Percentiles rank a stretch among this genome's conserved stretches.
Evolutionary conservation across 2,113 vertebrate genomes (phyloP).

Genomic region (Opisthocomus hoazin): DNA sequence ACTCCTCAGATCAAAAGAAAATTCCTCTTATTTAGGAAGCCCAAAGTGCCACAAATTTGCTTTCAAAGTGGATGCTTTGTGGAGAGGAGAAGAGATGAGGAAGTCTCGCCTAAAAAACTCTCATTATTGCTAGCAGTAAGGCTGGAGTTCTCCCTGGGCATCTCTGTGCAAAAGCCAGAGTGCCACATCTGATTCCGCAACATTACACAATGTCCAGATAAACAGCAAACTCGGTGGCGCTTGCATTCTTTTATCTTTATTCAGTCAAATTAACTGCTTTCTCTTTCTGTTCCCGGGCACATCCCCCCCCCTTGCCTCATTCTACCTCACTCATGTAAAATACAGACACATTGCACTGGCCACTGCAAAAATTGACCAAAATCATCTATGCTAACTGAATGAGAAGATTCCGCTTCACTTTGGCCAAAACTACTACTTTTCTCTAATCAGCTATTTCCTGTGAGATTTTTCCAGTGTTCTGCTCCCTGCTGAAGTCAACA

Average conservation of each 20-base stretch:
- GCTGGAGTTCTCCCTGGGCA: constrained; percentile 20
- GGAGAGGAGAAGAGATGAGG: neutral
- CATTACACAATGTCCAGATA: constrained; percentile 58
- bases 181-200: constrained; percentile 47
- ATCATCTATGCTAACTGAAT: constrained; percentile 59
- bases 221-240: constrained; percentile 25
- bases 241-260: constrained; percentile 68
- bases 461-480: constrained; percentile 52
- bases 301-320: neutral
- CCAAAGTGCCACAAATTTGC: neutral
- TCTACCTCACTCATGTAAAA: constrained; percentile 58
- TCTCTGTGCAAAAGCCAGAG: constrained; percentile 41
- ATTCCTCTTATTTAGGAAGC: neutral
- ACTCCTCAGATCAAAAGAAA: neutral
- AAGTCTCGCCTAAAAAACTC: neutral
- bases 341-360: constrained; percentile 25
- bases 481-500: constrained; percentile 18
- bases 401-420: constrained; percentile 66
- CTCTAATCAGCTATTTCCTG: constrained; percentile 61
- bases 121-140: neutral
- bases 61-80: neutral
- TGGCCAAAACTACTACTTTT: constrained; percentile 29
- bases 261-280: constrained; percentile 71
- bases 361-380: constrained; percentile 64
- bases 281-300: neutral